Conservation (phyloP, 2,113 vertebrate genomes). For the Lucifuga dentata region DNA sequence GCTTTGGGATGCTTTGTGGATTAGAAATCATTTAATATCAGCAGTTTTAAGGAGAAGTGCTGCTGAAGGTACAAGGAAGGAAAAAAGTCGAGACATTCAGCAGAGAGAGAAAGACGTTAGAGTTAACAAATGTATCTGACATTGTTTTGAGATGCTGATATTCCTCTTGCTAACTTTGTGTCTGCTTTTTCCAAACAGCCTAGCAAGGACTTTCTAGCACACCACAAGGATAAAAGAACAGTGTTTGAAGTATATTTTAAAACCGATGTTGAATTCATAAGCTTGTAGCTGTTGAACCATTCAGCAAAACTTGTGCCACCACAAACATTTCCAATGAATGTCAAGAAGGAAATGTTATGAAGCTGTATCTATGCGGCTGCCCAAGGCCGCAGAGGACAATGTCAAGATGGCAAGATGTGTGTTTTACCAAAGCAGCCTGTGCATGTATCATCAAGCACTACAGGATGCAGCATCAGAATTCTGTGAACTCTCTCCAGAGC, state of each 20-base stretch:
- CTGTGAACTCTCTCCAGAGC: neutral
- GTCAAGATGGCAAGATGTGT: neutral
- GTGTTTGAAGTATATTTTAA: conserved; percentile 32
- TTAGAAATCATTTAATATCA: conserved; percentile 26
- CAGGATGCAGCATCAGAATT: neutral
- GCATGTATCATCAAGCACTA: conserved; percentile 39
- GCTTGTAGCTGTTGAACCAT: conserved; percentile 33
- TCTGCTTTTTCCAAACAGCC: conserved; percentile 26
- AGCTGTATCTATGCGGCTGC: conserved; percentile 5
- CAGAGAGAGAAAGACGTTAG: no score
- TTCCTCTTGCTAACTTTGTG: conserved; percentile 30
- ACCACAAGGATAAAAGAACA: conserved; percentile 28
- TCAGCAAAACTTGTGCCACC: conserved; percentile 32
- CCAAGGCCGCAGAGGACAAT: conserved; percentile 21
- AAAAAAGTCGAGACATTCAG: conserved; percentile 8
- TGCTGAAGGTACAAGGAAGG: conserved; percentile 5
- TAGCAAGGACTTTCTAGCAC: conserved; percentile 3
- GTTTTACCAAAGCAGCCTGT: conserved; percentile 1
- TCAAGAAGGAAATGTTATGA: conserved; percentile 43
- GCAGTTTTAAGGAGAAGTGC: conserved; percentile 1
- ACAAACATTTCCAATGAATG: conserved; percentile 55
- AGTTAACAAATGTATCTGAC: conserved; percentile 19
- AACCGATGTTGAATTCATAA: conserved; percentile 33
- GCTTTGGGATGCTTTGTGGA: neutral
- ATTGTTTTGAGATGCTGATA: conserved; percentile 33